A percentile compares a stretch with the other conserved stretches of the same genome.
Evolutionary conservation across 1,140 invertebrate species (phyloP).

Genomic region (Cepaea nemoralis): DNA sequence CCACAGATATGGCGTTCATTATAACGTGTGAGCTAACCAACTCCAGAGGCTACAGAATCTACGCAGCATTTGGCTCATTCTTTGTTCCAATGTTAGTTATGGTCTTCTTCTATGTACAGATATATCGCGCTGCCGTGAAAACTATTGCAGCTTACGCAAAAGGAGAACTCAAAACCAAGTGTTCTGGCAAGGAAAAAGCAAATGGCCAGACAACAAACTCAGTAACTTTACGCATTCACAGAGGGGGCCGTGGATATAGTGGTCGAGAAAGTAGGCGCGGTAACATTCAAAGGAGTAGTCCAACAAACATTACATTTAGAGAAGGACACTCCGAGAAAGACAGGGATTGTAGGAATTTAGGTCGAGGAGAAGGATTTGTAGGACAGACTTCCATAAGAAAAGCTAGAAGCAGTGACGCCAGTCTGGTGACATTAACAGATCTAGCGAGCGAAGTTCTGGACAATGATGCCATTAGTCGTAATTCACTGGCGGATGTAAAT

Average conservation of each 20-base stretch:
- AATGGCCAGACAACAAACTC: slow-evolving; percentile 74
- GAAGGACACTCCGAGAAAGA: not conserved
- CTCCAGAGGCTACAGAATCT: slow-evolving; percentile 94
- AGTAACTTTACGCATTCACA: slow-evolving; percentile 90
- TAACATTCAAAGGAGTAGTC: not conserved
- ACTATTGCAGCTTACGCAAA: slow-evolving; percentile 86
- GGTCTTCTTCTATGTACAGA: slow-evolving; percentile 95
- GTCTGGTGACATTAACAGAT: slow-evolving; percentile 7
- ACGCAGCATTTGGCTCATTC: slow-evolving; percentile 92
- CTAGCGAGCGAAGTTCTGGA: not conserved
- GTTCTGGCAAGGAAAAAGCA: slow-evolving; percentile 52
- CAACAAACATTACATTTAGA: not conserved
- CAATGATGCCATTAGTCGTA: not conserved
- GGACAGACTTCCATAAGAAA: slow-evolving; percentile 6
- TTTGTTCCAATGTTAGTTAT: slow-evolving; percentile 95
- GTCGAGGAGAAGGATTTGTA: slow-evolving; percentile 7
- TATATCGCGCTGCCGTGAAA: slow-evolving; percentile 89
- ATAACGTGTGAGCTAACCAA: slow-evolving; percentile 86
- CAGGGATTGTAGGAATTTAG: not conserved
- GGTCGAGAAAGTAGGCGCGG: not conserved
- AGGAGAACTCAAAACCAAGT: slow-evolving; percentile 92
- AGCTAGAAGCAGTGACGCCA: slow-evolving; percentile 13
- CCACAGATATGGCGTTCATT: not conserved
- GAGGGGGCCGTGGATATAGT: slow-evolving; percentile 75
- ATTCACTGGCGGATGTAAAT: not conserved